A percentile compares a stretch with the other conserved stretches of the same genome.
phyloP scores from a whole-genome alignment of 2,888 invertebrate genomes.

The Cheilosia scutellata region DNA sequence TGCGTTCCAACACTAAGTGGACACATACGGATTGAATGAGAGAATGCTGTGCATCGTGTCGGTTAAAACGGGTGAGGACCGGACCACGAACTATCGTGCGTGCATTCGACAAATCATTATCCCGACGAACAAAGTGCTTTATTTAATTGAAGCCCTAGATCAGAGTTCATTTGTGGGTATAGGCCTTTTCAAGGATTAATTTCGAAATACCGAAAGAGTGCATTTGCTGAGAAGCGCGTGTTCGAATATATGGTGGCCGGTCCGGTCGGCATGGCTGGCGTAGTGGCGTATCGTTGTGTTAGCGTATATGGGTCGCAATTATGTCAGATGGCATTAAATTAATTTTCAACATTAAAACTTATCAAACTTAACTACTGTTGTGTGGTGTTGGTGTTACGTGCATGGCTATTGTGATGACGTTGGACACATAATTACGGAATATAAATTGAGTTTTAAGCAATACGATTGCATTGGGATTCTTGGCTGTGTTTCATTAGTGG shows the following conservation, averaged over 20 bases:
- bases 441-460: slow-evolving; percentile 67
- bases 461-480: slow-evolving; percentile 7
- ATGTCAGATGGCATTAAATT: slow-evolving; percentile 71
- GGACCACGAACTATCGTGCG: slow-evolving; percentile 7
- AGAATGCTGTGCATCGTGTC: not conserved
- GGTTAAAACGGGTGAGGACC: slow-evolving; percentile 15
- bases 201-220: slow-evolving; percentile 51
- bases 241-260: slow-evolving; percentile 8
- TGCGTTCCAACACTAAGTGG: slow-evolving; percentile 38
- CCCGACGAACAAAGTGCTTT: slow-evolving; percentile 51
- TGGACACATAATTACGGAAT: slow-evolving; percentile 68
- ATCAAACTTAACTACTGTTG: slow-evolving; percentile 68
- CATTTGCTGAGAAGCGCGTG: slow-evolving; percentile 17
- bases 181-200: slow-evolving; percentile 65
- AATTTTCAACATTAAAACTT: slow-evolving; percentile 72
- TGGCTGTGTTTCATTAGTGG: slow-evolving; percentile 55
- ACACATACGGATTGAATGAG: not conserved
- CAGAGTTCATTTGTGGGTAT: slow-evolving; percentile 63
- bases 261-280: not conserved
- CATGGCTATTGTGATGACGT: slow-evolving; percentile 37
- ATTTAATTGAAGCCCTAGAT: slow-evolving; percentile 70
- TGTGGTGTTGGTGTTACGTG: slow-evolving; percentile 5
- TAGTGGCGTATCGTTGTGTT: not conserved
- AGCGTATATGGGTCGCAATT: slow-evolving; percentile 40
- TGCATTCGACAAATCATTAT: slow-evolving; percentile 64